These are phyloP conservation scores for Tiaroga cobitis DNA, from an alignment of 2,797 vertebrate species.

Conservation along the genomic window DNA sequence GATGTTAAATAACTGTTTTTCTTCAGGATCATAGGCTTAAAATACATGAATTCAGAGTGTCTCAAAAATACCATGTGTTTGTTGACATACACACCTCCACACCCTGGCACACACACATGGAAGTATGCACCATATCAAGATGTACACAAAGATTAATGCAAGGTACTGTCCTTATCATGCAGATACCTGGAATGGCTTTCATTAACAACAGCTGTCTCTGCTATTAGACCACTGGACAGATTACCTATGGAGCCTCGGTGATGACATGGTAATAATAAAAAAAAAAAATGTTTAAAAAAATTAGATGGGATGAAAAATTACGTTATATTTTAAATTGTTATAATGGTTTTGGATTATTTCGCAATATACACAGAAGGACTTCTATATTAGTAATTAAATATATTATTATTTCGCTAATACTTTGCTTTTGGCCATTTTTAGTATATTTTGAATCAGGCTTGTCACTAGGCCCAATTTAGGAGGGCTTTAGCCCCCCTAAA, in stretches of 20 bases:
- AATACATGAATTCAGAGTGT: conserved; percentile 38
- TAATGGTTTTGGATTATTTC: not conserved
- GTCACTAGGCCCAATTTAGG: too few species aligned
- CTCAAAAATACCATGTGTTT: not conserved
- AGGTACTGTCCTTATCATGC: not conserved
- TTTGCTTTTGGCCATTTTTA: not conserved
- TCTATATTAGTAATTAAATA: too few species aligned
- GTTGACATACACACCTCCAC: not conserved
- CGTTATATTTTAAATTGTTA: not conserved
- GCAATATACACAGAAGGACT: not conserved
- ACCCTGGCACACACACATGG: conserved; percentile 4
- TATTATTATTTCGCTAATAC: too few species aligned
- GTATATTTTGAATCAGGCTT: not conserved
- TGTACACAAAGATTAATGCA: not conserved
- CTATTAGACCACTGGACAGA: not conserved
- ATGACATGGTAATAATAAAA: not conserved
- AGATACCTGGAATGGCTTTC: not conserved
- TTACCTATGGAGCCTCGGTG: not conserved
- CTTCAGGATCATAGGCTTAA: conserved; percentile 49
- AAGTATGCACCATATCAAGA: not conserved
- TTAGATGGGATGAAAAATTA: not conserved
- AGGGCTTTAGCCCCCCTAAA: too few species aligned
- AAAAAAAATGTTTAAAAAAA: not conserved
- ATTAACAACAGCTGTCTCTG: not conserved
- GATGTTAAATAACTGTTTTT: conserved; percentile 38